Evolutionary conservation across 2,888 invertebrate genomes (phyloP).

Genomic region (Chrysopilus asiliformis): DNA sequence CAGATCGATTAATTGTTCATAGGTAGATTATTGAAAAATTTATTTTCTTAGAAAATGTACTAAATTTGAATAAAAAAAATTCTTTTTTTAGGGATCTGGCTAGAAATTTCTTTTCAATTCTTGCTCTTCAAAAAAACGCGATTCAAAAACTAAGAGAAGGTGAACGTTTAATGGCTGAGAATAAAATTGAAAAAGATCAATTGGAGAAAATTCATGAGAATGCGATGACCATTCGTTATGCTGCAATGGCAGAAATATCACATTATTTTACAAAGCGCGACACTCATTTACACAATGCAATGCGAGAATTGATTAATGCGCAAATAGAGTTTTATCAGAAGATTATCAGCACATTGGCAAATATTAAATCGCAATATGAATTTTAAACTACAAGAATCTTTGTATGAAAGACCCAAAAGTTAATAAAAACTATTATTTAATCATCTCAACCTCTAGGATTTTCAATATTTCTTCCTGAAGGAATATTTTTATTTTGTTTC

Average conservation of each 20-base stretch:
- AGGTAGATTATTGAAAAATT: slow-evolving; percentile 28
- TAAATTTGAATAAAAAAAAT: background rate
- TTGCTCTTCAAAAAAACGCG: slow-evolving; percentile 78
- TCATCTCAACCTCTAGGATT: too few relatives aligned
- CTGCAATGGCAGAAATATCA: slow-evolving; percentile 84
- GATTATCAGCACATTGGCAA: slow-evolving; percentile 59
- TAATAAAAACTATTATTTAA: too few relatives aligned
- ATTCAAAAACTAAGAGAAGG: slow-evolving; percentile 83
- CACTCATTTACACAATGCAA: slow-evolving; percentile 68
- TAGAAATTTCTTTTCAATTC: slow-evolving; percentile 77
- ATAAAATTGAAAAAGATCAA: slow-evolving; percentile 70
- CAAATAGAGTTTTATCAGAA: slow-evolving; percentile 89
- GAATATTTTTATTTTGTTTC: too few relatives aligned
- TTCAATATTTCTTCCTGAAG: too few relatives aligned
- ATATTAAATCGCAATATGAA: slow-evolving; percentile 38
- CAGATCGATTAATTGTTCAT: slow-evolving; percentile 86
- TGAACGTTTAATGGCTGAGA: slow-evolving; percentile 62
- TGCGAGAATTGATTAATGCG: slow-evolving; percentile 73
- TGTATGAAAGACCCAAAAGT: too few relatives aligned
- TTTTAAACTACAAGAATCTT: too few relatives aligned
- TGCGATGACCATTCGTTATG: slow-evolving; percentile 85
- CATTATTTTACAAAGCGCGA: slow-evolving; percentile 84
- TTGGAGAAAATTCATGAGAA: slow-evolving; percentile 67
- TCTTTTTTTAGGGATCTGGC: slow-evolving; percentile 57
- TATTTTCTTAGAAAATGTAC: background rate